Evolutionary conservation across 2,113 vertebrate genomes (phyloP), one percentile per base, ranked within the genome.

Genomic region (Cyrtonyx montezumae): DNA sequence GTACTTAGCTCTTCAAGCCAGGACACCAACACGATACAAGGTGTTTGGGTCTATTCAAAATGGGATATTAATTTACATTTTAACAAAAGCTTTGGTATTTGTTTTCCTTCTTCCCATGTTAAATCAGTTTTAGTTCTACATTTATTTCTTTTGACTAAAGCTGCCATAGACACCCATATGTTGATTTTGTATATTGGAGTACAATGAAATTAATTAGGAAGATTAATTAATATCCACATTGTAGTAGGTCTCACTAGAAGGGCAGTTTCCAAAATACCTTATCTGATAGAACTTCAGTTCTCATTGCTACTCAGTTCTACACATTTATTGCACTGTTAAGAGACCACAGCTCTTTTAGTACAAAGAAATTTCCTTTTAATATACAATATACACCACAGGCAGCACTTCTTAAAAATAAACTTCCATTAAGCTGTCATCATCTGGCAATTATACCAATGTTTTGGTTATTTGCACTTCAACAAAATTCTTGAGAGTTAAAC

Each of bases 401-500:
- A 74, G 30, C 37, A 17, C 12, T 45, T 14, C 28, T 84, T 40
- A 74, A 51, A 78, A 93, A 84, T 8, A 88, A 58, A 48, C 56
- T 93, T 55, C 48, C 11, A 3, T 70, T 68, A 53, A 66, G 17
- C 26, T 66, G 30, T 49, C 83, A 62, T 58, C 49, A 62, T 45
- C 42, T 62, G 26, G 30, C 30, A 79, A 36, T 74, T 88, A 42
- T 23, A 62, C 7, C 30, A n/a, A 48, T 22, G 59, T 80, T 86
- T 90, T 78, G 4, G 25, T 85, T 77, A 67, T 87, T 68, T 46
- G 19, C 56, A 42, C 48, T 89, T 73, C 63, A 77, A 28, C 11
- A 49, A 61, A 76, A 34, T 58, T 53, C 48, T 61, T 3, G 0
- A 14, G 36, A 58, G 45, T 22, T 0, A 0, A 79, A 40, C 18